Conservation (phyloP, 2,888 invertebrate species). For the Mesodorylaimus sp. region DNA sequence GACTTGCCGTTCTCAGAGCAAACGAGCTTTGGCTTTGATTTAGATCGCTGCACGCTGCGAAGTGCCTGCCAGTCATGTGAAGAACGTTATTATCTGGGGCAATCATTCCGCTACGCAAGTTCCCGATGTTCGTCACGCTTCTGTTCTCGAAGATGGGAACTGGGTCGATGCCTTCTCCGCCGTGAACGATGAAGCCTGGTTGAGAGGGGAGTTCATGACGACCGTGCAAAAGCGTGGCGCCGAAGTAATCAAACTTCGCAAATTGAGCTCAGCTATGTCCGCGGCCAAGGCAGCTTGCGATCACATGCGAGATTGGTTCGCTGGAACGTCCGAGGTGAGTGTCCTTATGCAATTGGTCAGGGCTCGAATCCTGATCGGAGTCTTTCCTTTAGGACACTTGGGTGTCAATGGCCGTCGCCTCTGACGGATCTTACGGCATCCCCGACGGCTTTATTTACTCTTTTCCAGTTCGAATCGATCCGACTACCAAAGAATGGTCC, state of each 20-base stretch:
- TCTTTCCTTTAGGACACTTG: constrained; percentile 24
- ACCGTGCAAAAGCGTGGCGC: constrained; percentile 92
- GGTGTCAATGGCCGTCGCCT: constrained; percentile 80
- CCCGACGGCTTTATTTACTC: constrained; percentile 80
- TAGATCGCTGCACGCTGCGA: constrained; percentile 36
- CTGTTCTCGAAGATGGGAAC: constrained; percentile 21
- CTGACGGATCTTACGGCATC: constrained; percentile 81
- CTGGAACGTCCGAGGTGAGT: constrained; percentile 47
- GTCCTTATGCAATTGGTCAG: neutral
- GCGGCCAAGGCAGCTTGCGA: constrained; percentile 96
- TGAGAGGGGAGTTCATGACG: constrained; percentile 61
- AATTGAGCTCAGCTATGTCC: constrained; percentile 95
- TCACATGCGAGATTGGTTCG: constrained; percentile 91
- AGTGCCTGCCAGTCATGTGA: constrained; percentile 50
- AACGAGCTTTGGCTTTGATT: too few relatives aligned
- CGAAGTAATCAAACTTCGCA: constrained; percentile 84
- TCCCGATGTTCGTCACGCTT: constrained; percentile 57
- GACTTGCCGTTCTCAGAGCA: too few relatives aligned
- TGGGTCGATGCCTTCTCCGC: constrained; percentile 33
- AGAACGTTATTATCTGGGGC: constrained; percentile 92
- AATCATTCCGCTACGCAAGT: constrained; percentile 98
- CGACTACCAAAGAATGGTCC: constrained; percentile 43
- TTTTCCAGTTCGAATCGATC: constrained; percentile 65
- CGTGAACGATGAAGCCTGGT: constrained; percentile 59
- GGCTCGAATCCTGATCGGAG: too few relatives aligned